phyloP scores from a whole-genome alignment of 1,140 invertebrate genomes.

The Fopius arisanus region DNA sequence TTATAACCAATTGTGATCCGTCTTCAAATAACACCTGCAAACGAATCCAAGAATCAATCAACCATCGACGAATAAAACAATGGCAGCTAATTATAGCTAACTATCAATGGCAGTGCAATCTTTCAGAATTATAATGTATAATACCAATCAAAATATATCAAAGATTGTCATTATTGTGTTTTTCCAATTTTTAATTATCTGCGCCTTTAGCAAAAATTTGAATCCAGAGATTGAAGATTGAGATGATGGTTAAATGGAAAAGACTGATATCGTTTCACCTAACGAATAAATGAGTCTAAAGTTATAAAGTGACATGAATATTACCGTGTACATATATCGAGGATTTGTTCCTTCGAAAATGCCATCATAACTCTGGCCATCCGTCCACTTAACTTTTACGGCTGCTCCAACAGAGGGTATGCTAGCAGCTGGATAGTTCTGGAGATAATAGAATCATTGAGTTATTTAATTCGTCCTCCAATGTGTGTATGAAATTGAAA shows the following conservation, averaged over 20 bases:
- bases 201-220: too few relatives aligned
- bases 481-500: not conserved
- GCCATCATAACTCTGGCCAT: constrained; percentile 69
- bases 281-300: not conserved
- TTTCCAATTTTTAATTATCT: too few relatives aligned
- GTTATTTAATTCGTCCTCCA: not conserved
- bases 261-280: not conserved
- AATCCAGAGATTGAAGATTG: too few relatives aligned
- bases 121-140: too few relatives aligned
- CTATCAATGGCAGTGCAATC: too few relatives aligned
- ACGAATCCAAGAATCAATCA: constrained; percentile 17
- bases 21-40: constrained; percentile 67
- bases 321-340: constrained; percentile 67
- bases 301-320: constrained; percentile 26
- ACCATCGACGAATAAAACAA: not conserved
- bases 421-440: constrained; percentile 53
- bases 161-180: too few relatives aligned
- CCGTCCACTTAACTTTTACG: constrained; percentile 70
- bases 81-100: not conserved
- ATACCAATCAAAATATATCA: too few relatives aligned
- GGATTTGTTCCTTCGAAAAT: constrained; percentile 68
- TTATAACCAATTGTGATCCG: constrained; percentile 55
- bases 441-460: constrained; percentile 33
- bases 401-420: constrained; percentile 61
- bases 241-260: not conserved